A percentile compares a stretch with the other conserved stretches of the same genome.
phyloP scores from a whole-genome alignment of 2,113 vertebrate species.

The Pogonocichla stellata region DNA sequence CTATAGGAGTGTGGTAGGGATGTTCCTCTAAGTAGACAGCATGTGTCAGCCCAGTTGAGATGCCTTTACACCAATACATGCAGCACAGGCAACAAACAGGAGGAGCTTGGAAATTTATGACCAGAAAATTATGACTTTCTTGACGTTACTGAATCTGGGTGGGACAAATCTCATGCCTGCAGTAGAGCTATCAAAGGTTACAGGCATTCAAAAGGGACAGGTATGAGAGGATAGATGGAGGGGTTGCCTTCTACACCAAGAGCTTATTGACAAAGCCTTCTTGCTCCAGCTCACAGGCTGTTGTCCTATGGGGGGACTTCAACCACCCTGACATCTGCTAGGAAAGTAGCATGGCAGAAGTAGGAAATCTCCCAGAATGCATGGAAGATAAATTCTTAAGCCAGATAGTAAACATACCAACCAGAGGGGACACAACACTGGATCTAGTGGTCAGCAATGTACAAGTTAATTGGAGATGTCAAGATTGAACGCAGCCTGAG shows the following conservation, averaged over 20 bases:
- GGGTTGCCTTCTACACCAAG: neutral
- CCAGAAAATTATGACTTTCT: neutral
- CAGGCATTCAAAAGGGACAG: neutral
- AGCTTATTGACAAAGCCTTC: neutral
- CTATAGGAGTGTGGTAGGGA: too few relatives aligned
- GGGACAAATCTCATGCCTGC: neutral
- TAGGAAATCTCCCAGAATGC: neutral
- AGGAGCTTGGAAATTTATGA: neutral
- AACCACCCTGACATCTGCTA: too few relatives aligned
- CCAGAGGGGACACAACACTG: too few relatives aligned
- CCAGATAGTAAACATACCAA: neutral
- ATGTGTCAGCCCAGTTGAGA: neutral
- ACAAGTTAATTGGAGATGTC: neutral
- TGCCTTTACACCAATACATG: neutral
- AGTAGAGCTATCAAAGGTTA: neutral
- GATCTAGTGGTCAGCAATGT: neutral
- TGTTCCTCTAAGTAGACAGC: neutral
- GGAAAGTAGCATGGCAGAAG: too few relatives aligned
- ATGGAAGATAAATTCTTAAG: neutral
- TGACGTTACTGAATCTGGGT: neutral
- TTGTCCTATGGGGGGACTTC: accelerated
- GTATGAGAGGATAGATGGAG: neutral
- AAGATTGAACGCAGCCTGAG: neutral
- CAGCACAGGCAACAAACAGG: neutral
- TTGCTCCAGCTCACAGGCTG: neutral